Base-by-base conservation (phyloP, 2,888 invertebrate genomes). In the Amphimallon solstitiale region DNA sequence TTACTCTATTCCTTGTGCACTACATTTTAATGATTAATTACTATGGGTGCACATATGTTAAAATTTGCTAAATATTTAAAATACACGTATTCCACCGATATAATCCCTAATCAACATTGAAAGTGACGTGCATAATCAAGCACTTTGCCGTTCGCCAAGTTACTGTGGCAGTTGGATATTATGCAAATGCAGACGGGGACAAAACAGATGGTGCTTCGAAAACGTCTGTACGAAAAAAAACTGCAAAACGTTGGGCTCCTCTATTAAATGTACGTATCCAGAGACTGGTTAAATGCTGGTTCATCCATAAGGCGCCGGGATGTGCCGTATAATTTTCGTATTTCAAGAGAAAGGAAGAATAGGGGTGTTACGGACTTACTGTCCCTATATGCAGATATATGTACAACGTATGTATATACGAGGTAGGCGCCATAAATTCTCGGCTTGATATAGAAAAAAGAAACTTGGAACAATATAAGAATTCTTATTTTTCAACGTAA, bases 21-120 rank as follows among this genome's bases (percentile, higher is more conserved):
- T 29, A 29, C 29, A 29, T 7, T 1, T 5, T 29, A 29, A 29
- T 5, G 9, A 29, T 29, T 7, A 9, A 29, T 5, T 5, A n/a
- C 6, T 5, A 29, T 5, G 3, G 5, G 29, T 1, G 6, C 29
- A 29, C 29, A 29, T 29, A 29, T 29, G 29, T 29, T 29, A 29
- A 29, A 29, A 29, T 29, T 29, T 9, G 5, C 6, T 29, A 9
- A 29, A 56, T 29, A 78, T 77, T 77, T 77, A 74, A 77, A 76
- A 73, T 73, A 74, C 14, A 15, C 23, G 5, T 23, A 29, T 43
- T 15, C 19, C 74, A 73, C 75, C 76, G 77, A 78, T 77, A 75
- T 76, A 78, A 78, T 78, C 76, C 76, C 77, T 43, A 77, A 78
- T 79, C 77, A 76, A 74, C 75, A 76, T 77, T 78, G 77, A 78